These are phyloP conservation scores for Paracyclopina nana DNA, from an alignment of 1,140 invertebrate species.

Conservation along the genomic window DNA sequence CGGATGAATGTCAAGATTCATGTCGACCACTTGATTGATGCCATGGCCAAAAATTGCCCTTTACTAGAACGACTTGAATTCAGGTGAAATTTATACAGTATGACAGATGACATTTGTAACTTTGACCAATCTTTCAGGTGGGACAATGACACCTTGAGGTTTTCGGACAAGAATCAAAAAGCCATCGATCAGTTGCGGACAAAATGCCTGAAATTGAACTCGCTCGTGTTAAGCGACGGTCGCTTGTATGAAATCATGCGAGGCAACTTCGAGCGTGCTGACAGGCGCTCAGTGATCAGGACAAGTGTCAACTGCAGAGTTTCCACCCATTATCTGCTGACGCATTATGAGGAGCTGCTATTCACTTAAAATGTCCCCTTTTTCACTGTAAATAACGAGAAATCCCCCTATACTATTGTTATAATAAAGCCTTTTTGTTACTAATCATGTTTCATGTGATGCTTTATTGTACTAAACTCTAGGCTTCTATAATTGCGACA, in stretches of 20 bases:
- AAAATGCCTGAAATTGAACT: constrained; percentile 16
- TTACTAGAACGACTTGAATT: constrained; percentile 77
- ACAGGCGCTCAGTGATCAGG: constrained; percentile 80
- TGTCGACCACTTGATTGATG: constrained; percentile 93
- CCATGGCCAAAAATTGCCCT: constrained; percentile 64
- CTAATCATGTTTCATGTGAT: too few relatives aligned
- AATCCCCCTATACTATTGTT: too few relatives aligned
- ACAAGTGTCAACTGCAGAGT: constrained; percentile 81
- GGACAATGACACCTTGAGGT: constrained; percentile 94
- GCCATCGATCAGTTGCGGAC: constrained; percentile 62
- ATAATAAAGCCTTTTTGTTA: too few relatives aligned
- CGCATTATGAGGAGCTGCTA: constrained; percentile 79
- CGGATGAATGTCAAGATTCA: constrained; percentile 85
- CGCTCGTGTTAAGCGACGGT: constrained; percentile 51
- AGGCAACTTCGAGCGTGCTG: constrained; percentile 95
- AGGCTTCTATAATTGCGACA: too few relatives aligned
- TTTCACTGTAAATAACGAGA: background rate
- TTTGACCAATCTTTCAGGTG: too few relatives aligned
- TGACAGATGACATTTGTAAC: too few relatives aligned
- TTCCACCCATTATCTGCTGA: constrained; percentile 70
- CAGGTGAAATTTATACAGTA: too few relatives aligned
- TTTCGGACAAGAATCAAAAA: constrained; percentile 97
- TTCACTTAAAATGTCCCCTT: constrained; percentile 54
- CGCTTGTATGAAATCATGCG: constrained; percentile 98
- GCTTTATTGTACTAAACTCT: too few relatives aligned